Percentiles rank a stretch among this genome's conserved stretches.
Conservation (phyloP, 2,113 vertebrate species). For the Tychaedon coryphoeus region DNA sequence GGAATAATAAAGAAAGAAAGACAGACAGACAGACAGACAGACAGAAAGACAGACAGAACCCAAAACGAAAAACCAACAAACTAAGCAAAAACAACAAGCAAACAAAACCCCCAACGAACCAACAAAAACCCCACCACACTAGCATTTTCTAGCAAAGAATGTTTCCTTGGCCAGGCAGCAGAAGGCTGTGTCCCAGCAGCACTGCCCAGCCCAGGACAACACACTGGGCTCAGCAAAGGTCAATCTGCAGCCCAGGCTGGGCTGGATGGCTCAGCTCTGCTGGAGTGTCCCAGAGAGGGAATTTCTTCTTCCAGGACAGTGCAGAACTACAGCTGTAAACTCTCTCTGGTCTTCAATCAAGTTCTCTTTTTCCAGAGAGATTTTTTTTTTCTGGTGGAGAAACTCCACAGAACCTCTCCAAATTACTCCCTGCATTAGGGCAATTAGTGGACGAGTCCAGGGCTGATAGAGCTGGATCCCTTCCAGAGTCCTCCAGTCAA, state of each 20-base stretch:
- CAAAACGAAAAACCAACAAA: neutral
- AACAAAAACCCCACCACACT: neutral
- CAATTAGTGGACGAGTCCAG: neutral
- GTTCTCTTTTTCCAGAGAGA: neutral
- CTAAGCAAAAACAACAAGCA: neutral
- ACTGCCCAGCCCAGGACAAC: neutral
- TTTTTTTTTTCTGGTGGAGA: neutral
- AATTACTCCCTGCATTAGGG: neutral
- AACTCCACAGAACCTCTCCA: neutral
- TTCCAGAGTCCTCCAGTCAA: neutral
- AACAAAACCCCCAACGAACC: fast-evolving
- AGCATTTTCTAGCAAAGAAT: neutral
- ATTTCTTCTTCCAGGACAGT: neutral
- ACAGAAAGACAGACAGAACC: too few relatives aligned
- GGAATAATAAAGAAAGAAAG: neutral
- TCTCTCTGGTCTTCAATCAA: neutral
- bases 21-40: too few relatives aligned
- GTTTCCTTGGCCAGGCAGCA: neutral
- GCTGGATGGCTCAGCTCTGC: neutral
- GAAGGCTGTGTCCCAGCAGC: neutral
- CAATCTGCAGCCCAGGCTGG: fast-evolving
- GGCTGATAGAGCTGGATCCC: neutral
- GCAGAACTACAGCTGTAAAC: neutral
- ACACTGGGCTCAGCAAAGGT: neutral
- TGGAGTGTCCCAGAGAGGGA: fast-evolving